Percentiles rank a stretch among this genome's conserved stretches.
Conservation (phyloP, 2,888 invertebrate genomes). For the Lutraria lutraria region DNA sequence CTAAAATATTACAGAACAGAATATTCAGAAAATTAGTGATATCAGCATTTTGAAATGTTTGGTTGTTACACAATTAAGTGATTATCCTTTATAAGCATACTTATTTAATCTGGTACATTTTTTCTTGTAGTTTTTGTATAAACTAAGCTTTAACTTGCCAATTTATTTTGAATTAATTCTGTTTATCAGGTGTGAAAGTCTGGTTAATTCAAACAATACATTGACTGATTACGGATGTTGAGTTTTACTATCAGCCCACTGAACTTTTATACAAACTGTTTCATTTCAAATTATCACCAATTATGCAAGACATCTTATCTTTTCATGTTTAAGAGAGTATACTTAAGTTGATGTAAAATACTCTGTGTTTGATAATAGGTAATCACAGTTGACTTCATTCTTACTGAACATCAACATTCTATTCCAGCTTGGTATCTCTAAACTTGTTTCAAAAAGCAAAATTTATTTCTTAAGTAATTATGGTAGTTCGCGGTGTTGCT, state of each 20-base stretch:
- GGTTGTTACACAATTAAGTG: neutral
- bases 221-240: neutral
- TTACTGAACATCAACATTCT: too few species aligned
- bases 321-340: neutral
- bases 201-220: slow-evolving; percentile 6
- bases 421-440: too few species aligned
- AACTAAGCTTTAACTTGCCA: neutral
- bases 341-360: slow-evolving; percentile 1
- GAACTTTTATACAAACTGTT: slow-evolving; percentile 8
- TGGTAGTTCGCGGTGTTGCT: too few species aligned
- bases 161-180: slow-evolving; percentile 6
- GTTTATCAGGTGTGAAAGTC: slow-evolving; percentile 23
- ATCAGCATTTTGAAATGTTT: neutral
- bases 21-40: neutral
- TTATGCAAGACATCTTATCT: neutral
- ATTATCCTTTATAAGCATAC: neutral
- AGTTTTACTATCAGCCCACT: neutral
- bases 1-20: neutral
- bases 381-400: too few species aligned
- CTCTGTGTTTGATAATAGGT: neutral
- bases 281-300: slow-evolving; percentile 12
- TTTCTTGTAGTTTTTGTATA: neutral
- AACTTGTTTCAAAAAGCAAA: too few species aligned
- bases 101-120: neutral
- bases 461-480: too few species aligned